These are phyloP conservation scores for Schizopygopsis pylzovi DNA, from an alignment of 2,797 vertebrate genomes.

Conservation along the genomic window DNA sequence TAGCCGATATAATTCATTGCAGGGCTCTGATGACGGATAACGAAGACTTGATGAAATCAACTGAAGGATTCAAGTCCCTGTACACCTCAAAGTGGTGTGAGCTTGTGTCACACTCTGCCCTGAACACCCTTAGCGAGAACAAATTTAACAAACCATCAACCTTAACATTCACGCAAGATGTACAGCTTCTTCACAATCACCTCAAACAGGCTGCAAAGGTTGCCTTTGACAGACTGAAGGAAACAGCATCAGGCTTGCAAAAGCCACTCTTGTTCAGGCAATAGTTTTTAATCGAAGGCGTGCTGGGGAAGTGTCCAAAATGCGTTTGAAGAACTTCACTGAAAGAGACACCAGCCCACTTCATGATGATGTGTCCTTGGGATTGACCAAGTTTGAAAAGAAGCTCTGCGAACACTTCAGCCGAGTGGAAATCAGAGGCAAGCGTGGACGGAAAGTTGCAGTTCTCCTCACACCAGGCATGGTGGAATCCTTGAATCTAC, in stretches of 20 bases:
- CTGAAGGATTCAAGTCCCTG: conserved; percentile 9
- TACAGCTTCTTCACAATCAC: conserved; percentile 18
- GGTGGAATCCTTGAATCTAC: conserved; percentile 14
- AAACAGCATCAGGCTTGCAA: conserved; percentile 19
- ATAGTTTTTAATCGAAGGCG: conserved; percentile 33
- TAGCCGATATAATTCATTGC: conserved; percentile 19
- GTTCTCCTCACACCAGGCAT: conserved; percentile 24
- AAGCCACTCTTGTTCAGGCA: conserved; percentile 33
- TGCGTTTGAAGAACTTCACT: conserved; percentile 16
- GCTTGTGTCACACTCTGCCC: conserved; percentile 16
- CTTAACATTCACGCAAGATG: conserved; percentile 36
- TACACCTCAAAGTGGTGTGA: conserved; percentile 19
- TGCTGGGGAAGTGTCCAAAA: conserved; percentile 41
- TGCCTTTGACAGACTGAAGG: conserved; percentile 15
- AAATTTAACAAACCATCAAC: conserved; percentile 27
- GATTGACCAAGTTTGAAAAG: conserved; percentile 37
- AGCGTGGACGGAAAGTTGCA: conserved; percentile 9
- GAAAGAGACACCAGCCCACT: conserved; percentile 18
- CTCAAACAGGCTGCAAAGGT: conserved; percentile 13
- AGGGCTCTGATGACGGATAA: conserved; percentile 38
- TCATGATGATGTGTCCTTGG: conserved; percentile 19
- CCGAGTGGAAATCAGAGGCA: conserved; percentile 22
- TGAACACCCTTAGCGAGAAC: conserved; percentile 15
- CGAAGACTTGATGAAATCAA: conserved; percentile 11
- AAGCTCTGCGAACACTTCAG: conserved; percentile 35